Base-by-base conservation (phyloP, 2,888 invertebrate genomes). In the Tortricodes alternella region DNA sequence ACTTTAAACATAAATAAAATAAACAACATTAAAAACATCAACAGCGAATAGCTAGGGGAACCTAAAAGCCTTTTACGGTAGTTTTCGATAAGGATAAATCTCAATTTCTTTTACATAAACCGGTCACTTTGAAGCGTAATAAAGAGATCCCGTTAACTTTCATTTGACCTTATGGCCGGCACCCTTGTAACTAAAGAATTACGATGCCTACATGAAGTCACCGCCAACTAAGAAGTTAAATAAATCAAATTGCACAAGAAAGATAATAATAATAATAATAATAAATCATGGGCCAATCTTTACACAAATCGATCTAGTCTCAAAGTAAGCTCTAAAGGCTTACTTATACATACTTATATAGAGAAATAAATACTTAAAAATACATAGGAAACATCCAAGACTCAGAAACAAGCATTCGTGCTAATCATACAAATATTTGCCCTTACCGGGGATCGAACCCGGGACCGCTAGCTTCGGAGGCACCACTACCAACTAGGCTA, bases 81-180 rank as follows among this genome's bases (percentile, higher is more conserved):
- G 61, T 69, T 55, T 70, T 68, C 71, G 71, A 84, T 78, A 68
- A 78, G 78, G 75, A 85, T 83, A 72, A 80, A 85, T 80, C 78
- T 76, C 75, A 73, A 71, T 77, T 79, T 71, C 74, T 76, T 73
- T 70, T 68, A 81, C 78, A 82, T 84, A 79, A 85, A 84, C 78
- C 73, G 76, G 71, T 79, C 80, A 82, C 79, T 85, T 75, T 74
- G 70, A 66, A 74, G 68, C 70, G 70, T 65, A 76, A 73, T 74
- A 79, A 74, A 68, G 63, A 63, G 73, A 64, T 58, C 68, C 68
- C 78, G 74, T 83, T 78, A 77, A 76, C 72, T 75, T 74, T 80
- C 74, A 77, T 82, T 79, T 79, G 72, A 78, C 78, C 78, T 77
- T 73, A 75, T 69, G 68, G 67, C 67, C 70, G n/a, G n/a, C 61